These are phyloP conservation scores for Apaloderma vittatum DNA, from an alignment of 2,113 vertebrate genomes.

Conservation along the genomic window DNA sequence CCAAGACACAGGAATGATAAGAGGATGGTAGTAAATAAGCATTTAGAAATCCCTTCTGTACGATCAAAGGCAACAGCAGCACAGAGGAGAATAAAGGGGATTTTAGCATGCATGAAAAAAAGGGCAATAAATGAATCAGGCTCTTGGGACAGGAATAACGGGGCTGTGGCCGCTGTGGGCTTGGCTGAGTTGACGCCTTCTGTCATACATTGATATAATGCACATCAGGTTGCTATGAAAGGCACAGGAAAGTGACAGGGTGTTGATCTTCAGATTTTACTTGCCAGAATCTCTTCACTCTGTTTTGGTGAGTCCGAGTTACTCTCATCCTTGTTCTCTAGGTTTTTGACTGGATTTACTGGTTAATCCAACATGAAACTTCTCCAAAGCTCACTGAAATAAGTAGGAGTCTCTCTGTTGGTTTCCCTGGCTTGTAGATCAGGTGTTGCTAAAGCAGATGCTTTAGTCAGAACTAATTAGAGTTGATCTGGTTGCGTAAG, in stretches of 20 bases:
- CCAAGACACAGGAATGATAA: constrained; percentile 23
- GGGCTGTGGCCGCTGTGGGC: not conserved
- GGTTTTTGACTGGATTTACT: not conserved
- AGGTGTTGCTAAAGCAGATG: constrained; percentile 37
- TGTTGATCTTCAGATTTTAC: not conserved
- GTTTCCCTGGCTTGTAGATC: not conserved
- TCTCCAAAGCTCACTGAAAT: not conserved
- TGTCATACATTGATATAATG: not conserved
- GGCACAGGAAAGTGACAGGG: not conserved
- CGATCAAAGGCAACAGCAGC: constrained; percentile 42
- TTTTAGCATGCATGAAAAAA: constrained; percentile 43
- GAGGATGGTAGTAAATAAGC: constrained; percentile 43
- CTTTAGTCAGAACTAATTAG: constrained; percentile 25
- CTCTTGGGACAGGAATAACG: not conserved
- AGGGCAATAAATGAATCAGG: not conserved
- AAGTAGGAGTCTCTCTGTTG: not conserved
- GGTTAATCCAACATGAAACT: not conserved
- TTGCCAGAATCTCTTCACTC: not conserved
- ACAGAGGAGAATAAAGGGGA: constrained; percentile 23
- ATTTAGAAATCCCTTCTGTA: constrained; percentile 56
- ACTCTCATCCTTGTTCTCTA: not conserved
- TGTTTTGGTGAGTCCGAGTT: not conserved
- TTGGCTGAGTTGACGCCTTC: not conserved
- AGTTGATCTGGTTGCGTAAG: not conserved
- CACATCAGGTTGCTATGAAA: not conserved